Evolutionary conservation across 2,797 vertebrate genomes (phyloP).

Genomic region (Sebastes kiyomatsui): DNA sequence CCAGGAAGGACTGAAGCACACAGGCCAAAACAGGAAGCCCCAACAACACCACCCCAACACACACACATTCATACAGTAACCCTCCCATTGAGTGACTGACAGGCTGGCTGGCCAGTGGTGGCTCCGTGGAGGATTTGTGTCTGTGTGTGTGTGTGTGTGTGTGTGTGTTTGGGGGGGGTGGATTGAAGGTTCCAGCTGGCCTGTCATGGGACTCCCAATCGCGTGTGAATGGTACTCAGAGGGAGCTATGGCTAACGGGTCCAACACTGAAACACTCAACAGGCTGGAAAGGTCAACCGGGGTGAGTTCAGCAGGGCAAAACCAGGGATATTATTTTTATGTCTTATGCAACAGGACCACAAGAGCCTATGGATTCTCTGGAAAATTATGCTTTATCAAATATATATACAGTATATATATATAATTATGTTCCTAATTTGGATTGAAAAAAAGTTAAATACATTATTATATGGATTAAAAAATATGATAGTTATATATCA

Average conservation of each 20-base stretch:
- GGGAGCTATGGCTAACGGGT: conserved; percentile 54
- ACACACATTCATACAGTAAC: conserved; percentile 28
- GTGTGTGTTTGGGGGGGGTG: not conserved
- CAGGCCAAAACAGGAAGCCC: conserved; percentile 90
- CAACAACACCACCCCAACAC: conserved; percentile 48
- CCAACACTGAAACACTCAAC: conserved; percentile 66
- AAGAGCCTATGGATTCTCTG: not conserved
- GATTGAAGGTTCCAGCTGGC: conserved; percentile 73
- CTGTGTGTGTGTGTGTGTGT: conserved; percentile 19
- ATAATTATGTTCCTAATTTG: not conserved
- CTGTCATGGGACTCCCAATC: conserved; percentile 74
- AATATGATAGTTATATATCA: not conserved
- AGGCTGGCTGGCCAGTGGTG: conserved; percentile 73
- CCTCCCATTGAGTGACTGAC: conserved; percentile 77
- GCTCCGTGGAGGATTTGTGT: conserved; percentile 54
- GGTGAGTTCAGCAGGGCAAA: conserved; percentile 50
- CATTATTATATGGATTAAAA: not conserved
- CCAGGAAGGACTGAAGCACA: conserved; percentile 85
- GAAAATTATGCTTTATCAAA: too few relatives aligned
- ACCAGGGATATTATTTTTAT: conserved; percentile 9
- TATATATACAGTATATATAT: too few relatives aligned
- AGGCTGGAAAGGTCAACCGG: conserved; percentile 61
- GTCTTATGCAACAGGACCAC: not conserved
- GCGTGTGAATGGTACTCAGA: conserved; percentile 71
- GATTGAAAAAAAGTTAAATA: not conserved